These are phyloP conservation scores for Monochamus alternatus DNA, from an alignment of 2,888 invertebrate species.

Conservation along the genomic window DNA sequence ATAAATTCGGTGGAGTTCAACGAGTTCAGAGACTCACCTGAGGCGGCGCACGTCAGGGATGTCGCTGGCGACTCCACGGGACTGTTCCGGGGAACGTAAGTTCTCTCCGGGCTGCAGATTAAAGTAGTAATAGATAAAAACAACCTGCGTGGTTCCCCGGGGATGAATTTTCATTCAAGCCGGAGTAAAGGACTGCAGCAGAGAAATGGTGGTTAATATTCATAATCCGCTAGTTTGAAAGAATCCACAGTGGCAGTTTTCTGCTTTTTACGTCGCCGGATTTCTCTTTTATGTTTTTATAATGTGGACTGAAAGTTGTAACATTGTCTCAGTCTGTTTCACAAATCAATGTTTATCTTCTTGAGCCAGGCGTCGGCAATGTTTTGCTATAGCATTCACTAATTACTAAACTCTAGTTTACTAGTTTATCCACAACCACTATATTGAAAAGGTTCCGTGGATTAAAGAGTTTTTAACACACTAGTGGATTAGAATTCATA, in stretches of 20 bases:
- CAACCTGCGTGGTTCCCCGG: slow-evolving; percentile 15
- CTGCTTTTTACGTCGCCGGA: background rate
- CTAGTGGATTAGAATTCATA: too few relatives aligned
- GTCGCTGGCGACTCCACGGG: slow-evolving; percentile 8
- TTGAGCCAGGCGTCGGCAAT: too few relatives aligned
- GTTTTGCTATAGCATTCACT: background rate
- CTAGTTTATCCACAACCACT: too few relatives aligned
- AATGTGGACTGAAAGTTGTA: too few relatives aligned
- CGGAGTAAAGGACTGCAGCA: background rate
- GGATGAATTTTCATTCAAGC: slow-evolving; percentile 3
- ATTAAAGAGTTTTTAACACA: too few relatives aligned
- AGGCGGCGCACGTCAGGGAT: slow-evolving; percentile 38
- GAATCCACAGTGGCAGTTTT: background rate
- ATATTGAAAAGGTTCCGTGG: too few relatives aligned
- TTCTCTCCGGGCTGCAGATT: slow-evolving; percentile 31
- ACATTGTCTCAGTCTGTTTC: too few relatives aligned
- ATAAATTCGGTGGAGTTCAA: slow-evolving; percentile 63
- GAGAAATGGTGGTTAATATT: background rate
- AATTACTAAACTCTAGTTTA: background rate
- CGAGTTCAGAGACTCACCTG: slow-evolving; percentile 61
- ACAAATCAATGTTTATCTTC: too few relatives aligned
- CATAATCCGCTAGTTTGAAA: background rate
- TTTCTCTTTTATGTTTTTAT: background rate
- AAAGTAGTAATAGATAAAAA: slow-evolving; percentile 46
- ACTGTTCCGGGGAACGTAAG: slow-evolving; percentile 37